Evolutionary conservation across 2,113 vertebrate species (phyloP).

Genomic region (Calyptommatus sinebrachiatus): DNA sequence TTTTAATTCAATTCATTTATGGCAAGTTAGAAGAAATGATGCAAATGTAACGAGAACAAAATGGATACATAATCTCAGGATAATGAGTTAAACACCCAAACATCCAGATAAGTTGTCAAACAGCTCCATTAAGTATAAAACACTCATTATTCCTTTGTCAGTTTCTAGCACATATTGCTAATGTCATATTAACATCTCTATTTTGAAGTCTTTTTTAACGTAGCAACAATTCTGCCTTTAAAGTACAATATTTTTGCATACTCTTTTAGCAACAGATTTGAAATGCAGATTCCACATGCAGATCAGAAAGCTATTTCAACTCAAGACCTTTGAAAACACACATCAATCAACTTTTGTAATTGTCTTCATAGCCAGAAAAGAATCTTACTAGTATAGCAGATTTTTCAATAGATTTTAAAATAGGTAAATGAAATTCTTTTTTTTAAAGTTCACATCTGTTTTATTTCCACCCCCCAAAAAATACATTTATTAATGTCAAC

Average conservation of each 20-base stretch:
- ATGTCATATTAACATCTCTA: not conserved
- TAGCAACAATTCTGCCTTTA: slow-evolving; percentile 31
- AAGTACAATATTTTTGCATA: slow-evolving; percentile 33
- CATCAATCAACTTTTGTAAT: slow-evolving; percentile 67
- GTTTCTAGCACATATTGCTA: slow-evolving; percentile 20
- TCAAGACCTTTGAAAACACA: slow-evolving; percentile 63
- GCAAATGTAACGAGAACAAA: slow-evolving; percentile 31
- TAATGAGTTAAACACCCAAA: slow-evolving; percentile 56
- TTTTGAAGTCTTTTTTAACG: slow-evolving; percentile 34
- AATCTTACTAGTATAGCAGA: slow-evolving; percentile 27
- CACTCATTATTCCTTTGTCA: slow-evolving; percentile 33
- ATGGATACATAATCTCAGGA: slow-evolving; percentile 35
- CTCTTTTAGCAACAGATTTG: slow-evolving; percentile 53
- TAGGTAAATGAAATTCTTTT: not conserved
- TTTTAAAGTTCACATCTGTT: fast-evolving
- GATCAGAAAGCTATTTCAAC: slow-evolving; percentile 59
- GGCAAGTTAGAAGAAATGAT: slow-evolving; percentile 20
- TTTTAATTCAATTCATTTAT: slow-evolving; percentile 28
- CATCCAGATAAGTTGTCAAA: slow-evolving; percentile 40
- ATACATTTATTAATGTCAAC: not conserved
- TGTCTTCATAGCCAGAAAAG: slow-evolving; percentile 25
- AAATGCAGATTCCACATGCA: slow-evolving; percentile 63
- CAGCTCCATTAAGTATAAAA: slow-evolving; percentile 41
- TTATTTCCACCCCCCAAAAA: not conserved
- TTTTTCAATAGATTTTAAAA: slow-evolving; percentile 11